Evolutionary conservation across 2,113 vertebrate genomes (phyloP).

Genomic region (Miniopterus natalensis): DNA sequence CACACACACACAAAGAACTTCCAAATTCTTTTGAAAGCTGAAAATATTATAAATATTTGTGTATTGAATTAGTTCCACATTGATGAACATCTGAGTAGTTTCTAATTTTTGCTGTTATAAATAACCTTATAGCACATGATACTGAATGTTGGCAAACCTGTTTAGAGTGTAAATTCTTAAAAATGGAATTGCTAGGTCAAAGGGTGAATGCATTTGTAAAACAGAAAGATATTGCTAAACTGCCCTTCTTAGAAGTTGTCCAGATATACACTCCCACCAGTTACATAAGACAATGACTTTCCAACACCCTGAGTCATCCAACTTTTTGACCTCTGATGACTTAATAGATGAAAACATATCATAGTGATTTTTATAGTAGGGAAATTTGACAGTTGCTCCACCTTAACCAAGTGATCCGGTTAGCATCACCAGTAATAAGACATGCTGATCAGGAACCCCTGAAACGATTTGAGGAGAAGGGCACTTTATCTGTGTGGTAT

Average conservation of each 20-base stretch:
- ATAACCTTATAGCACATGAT: not conserved
- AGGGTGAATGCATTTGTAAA: not conserved
- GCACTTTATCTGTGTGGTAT: not conserved
- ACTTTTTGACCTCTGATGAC: not conserved
- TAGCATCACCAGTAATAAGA: not conserved
- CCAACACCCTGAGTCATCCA: conserved; percentile 7
- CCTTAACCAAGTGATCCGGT: not conserved
- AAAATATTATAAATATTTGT: not conserved
- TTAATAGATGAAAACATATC: not conserved
- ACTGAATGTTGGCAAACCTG: not conserved
- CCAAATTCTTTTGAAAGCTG: not conserved
- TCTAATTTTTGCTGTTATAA: not conserved
- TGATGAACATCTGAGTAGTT: not conserved
- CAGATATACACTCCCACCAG: not conserved
- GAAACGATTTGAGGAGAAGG: not conserved
- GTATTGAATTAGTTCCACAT: not conserved
- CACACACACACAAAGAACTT: not conserved
- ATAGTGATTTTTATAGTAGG: not conserved
- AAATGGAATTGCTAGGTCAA: not conserved
- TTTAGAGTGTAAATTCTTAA: not conserved
- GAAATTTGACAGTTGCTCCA: not conserved
- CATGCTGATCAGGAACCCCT: not conserved
- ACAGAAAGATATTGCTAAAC: not conserved
- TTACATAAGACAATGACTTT: not conserved
- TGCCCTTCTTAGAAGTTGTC: not conserved